A percentile compares a stretch with the other conserved stretches of the same genome.
These are phyloP conservation scores for Strix occidentalis DNA, from an alignment of 2,797 vertebrate species.

Conservation along the genomic window DNA sequence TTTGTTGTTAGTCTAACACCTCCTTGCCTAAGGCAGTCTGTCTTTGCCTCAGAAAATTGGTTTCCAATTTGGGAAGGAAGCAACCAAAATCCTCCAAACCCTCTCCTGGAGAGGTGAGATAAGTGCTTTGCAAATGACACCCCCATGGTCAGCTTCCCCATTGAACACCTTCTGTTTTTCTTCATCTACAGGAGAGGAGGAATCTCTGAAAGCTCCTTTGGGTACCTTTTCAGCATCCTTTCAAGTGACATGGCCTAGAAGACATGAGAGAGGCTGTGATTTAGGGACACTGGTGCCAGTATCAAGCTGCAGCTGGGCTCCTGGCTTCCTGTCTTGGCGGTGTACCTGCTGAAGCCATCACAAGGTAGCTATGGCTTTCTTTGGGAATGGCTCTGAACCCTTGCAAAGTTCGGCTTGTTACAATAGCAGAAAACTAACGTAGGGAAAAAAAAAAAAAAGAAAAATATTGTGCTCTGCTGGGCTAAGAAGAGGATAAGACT, in stretches of 20 bases:
- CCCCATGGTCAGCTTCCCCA: background rate
- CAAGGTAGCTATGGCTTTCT: background rate
- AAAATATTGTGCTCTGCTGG: background rate
- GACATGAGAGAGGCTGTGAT: background rate
- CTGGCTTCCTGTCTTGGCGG: background rate
- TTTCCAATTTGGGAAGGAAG: slow-evolving; percentile 15
- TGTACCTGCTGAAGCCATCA: background rate
- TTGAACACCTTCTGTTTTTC: background rate
- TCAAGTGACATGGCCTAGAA: background rate
- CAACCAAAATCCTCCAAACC: slow-evolving; percentile 2
- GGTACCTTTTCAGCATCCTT: background rate
- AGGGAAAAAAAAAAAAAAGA: too few species aligned
- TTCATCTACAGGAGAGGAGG: background rate
- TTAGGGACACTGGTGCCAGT: background rate
- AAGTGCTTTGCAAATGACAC: background rate
- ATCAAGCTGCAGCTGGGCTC: background rate
- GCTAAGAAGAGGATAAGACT: background rate
- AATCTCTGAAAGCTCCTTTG: background rate
- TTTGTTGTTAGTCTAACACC: slow-evolving; percentile 65
- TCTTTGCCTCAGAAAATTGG: slow-evolving; percentile 18
- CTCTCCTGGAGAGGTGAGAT: background rate
- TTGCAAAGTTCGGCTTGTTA: background rate
- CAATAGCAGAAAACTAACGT: background rate
- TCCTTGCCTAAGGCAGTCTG: background rate
- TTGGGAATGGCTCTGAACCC: background rate